phyloP scores from a whole-genome alignment of 2,113 vertebrate species.

The Plestiodon gilberti region DNA sequence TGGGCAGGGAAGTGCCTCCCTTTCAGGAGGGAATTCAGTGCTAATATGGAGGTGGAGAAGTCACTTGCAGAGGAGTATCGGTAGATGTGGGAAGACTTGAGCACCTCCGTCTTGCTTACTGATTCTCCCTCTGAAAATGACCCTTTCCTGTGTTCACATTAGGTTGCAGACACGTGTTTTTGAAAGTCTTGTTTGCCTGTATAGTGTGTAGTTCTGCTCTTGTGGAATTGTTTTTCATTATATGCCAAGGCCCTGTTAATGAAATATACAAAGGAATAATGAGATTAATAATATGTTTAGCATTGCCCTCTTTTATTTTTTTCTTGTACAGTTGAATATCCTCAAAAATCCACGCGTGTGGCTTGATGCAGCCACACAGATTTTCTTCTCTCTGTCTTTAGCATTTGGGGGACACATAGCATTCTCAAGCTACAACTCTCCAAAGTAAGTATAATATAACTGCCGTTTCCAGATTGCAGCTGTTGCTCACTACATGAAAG shows the following conservation, averaged over 20 bases:
- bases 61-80: too few relatives aligned
- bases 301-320: not conserved
- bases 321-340: conserved; percentile 76
- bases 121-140: not conserved
- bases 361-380: conserved; percentile 93
- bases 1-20: too few relatives aligned
- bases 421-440: conserved; percentile 90
- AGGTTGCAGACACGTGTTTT: too few relatives aligned
- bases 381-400: conserved; percentile 94
- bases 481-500: not conserved
- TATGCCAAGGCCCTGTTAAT: not conserved
- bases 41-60: not conserved
- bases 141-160: not conserved
- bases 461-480: not conserved
- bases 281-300: not conserved
- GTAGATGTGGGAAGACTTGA: not conserved
- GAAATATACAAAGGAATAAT: not conserved
- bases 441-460: conserved; percentile 73
- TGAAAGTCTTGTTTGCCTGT: not conserved
- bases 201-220: not conserved
- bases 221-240: not conserved
- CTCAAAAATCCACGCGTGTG: conserved; percentile 87
- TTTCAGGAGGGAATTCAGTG: too few relatives aligned
- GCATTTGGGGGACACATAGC: conserved; percentile 91
- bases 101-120: not conserved